Evolutionary conservation across 2,888 invertebrate genomes (phyloP).

Genomic region (Trissoscelio sp.): DNA sequence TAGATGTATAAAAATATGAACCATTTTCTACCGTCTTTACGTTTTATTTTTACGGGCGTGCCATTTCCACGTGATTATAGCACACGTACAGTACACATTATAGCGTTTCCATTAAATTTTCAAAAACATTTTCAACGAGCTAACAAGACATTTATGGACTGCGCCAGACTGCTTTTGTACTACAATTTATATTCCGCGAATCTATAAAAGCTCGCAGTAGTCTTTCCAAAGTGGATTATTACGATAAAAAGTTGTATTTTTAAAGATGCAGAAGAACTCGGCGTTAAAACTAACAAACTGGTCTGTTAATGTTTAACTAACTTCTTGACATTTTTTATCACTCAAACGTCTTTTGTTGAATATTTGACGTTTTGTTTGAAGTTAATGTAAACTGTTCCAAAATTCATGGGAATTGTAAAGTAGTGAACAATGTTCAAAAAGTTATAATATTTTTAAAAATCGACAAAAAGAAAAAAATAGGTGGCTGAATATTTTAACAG

Average conservation of each 20-base stretch:
- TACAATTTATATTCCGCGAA: slow-evolving; percentile 45
- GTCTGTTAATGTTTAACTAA: slow-evolving; percentile 30
- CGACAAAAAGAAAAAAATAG: slow-evolving; percentile 8
- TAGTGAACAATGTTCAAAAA: slow-evolving; percentile 20
- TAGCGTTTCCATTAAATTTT: slow-evolving; percentile 45
- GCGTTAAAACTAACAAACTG: slow-evolving; percentile 24
- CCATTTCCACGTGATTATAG: slow-evolving; percentile 50
- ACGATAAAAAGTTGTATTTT: slow-evolving; percentile 26
- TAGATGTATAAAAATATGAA: slow-evolving; percentile 54
- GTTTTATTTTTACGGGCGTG: slow-evolving; percentile 41
- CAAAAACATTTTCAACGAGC: slow-evolving; percentile 32
- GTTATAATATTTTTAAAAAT: neutral
- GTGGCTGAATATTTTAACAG: no score
- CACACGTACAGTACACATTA: slow-evolving; percentile 29
- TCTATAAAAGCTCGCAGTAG: slow-evolving; percentile 24
- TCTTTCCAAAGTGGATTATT: slow-evolving; percentile 16
- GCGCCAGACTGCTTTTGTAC: slow-evolving; percentile 30
- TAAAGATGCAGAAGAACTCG: neutral
- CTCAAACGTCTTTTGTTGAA: slow-evolving; percentile 16
- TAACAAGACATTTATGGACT: slow-evolving; percentile 50
- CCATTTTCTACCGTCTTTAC: slow-evolving; percentile 31
- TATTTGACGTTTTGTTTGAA: slow-evolving; percentile 18
- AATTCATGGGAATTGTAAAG: neutral
- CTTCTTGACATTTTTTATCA: slow-evolving; percentile 18
- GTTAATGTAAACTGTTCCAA: slow-evolving; percentile 16